Evolutionary conservation across 2,797 vertebrate genomes (phyloP), one percentile per base, ranked within the genome.

Genomic region (Sciurus vulgaris): DNA sequence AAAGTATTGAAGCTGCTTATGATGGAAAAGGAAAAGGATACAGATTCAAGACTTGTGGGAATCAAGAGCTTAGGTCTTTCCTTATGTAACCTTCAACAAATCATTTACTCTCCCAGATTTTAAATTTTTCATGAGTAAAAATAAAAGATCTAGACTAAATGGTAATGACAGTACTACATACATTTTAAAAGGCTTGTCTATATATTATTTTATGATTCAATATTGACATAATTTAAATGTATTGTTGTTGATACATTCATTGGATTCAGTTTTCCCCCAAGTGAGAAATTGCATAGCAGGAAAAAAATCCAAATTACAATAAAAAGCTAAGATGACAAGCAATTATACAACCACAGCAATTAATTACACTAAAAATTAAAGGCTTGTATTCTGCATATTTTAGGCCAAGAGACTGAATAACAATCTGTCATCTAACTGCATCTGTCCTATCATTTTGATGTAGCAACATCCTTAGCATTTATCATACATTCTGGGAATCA

Each of bases 291-390:
- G 15, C 73, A 94, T 6, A 70, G 69, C 69, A 93, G 24, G 35
- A 73, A 85, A 51, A 51, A 85, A 82, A 22, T 63, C 28, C 17
- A 4, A 59, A 73, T 92, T 92, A 86, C 5, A 89, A 81, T 38
- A 85, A 87, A 82, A 95, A 85, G 35, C 47, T 86, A 33, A 94
- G 61, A 89, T 84, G 83, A 95, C 93, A 97, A 93, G 47, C 78
- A 97, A 84, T 92, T 96, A 96, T 51, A 84, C 26, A 88, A 86
- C 74, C 44, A 44, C 3, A 86, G 61, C 70, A 94, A 95, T 96
- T 97, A 96, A 95, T 96, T 95, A 91, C 51, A 94, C 63, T 91
- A 95, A 91, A 96, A 96, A 86, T 92, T 94, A 93, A 92, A 91
- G 82, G 17, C 59, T 87, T 81, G 11, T 49, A 76, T 76, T 81